Conservation (phyloP, 2,797 vertebrate genomes). For the Eupleurogrammus muticus region DNA sequence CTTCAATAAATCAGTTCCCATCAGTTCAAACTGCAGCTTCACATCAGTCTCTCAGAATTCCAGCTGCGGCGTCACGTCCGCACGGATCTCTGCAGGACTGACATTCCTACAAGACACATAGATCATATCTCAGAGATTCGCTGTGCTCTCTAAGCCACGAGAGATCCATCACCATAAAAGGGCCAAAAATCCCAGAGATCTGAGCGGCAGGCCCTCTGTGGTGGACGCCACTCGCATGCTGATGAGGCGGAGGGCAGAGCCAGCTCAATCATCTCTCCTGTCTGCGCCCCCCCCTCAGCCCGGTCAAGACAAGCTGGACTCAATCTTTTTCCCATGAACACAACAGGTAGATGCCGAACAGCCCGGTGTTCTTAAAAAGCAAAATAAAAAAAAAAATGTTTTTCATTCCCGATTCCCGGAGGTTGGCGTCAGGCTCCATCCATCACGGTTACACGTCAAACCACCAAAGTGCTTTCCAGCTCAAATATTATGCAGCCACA, state of each 20-base stretch:
- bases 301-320: constrained; percentile 24
- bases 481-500: constrained; percentile 70
- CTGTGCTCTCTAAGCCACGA: constrained; percentile 34
- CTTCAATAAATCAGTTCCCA: constrained; percentile 7
- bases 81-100: constrained; percentile 14
- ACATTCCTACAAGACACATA: constrained; percentile 28
- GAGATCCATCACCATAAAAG: constrained; percentile 43
- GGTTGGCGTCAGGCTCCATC: constrained; percentile 55
- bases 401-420: constrained; percentile 32
- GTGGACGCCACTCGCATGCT: constrained; percentile 24
- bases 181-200: constrained; percentile 53
- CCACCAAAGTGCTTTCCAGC: constrained; percentile 59
- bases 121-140: constrained; percentile 26
- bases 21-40: constrained; percentile 4
- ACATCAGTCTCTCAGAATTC: constrained; percentile 11
- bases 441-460: constrained; percentile 52
- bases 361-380: constrained; percentile 19
- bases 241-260: constrained; percentile 50
- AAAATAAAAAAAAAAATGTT: no score
- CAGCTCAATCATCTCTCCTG: constrained; percentile 40
- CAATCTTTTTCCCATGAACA: constrained; percentile 38
- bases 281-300: constrained; percentile 23
- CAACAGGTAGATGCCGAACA: constrained; percentile 43
- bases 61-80: constrained; percentile 26
- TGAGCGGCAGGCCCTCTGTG: constrained; percentile 28